Percentiles rank a stretch among this genome's conserved stretches.
Evolutionary conservation across 2,113 vertebrate species (phyloP).

Genomic region (Macrotis lagotis): DNA sequence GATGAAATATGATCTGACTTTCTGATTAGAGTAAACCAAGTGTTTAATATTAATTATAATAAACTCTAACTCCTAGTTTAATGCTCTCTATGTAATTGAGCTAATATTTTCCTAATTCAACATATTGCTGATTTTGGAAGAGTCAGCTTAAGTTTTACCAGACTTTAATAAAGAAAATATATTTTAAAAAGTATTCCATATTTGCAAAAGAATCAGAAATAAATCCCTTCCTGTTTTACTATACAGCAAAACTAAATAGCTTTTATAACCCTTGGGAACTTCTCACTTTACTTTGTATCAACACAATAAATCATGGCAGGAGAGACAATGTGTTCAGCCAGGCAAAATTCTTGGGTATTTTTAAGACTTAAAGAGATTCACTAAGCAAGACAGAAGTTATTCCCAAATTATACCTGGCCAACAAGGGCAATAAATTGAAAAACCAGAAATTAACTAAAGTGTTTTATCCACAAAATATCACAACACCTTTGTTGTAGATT

Average conservation of each 20-base stretch:
- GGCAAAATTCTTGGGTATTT: not conserved
- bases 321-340: not conserved
- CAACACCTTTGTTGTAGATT: not conserved
- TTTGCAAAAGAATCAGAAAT: slow-evolving; percentile 2
- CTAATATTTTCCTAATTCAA: not conserved
- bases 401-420: not conserved
- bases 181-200: slow-evolving; percentile 1
- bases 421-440: not conserved
- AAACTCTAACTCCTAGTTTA: not conserved
- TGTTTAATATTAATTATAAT: slow-evolving; percentile 16
- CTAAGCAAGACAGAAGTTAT: not conserved
- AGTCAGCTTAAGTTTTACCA: not conserved
- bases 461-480: too few species aligned
- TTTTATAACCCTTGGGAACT: slow-evolving; percentile 1
- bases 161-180: not conserved
- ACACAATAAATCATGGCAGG: not conserved
- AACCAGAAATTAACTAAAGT: not conserved
- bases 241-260: not conserved
- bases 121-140: not conserved
- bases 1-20: not conserved
- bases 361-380: not conserved
- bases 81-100: not conserved
- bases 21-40: not conserved
- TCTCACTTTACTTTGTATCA: not conserved
- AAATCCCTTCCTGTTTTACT: not conserved